phyloP scores from a whole-genome alignment of 2,797 vertebrate species.

The Sebastes itinus region DNA sequence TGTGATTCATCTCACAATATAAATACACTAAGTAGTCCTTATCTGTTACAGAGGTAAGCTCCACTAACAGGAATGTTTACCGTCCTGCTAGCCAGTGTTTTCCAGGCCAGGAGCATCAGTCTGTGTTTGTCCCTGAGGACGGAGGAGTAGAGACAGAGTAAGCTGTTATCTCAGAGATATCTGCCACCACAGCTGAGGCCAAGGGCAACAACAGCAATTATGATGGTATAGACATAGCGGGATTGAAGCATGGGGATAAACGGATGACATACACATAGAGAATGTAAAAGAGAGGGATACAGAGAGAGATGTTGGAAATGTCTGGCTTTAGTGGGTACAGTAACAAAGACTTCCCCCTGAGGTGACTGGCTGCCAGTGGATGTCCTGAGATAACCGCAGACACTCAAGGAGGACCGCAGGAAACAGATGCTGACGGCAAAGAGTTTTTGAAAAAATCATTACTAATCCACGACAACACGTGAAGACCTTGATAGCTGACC shows the following conservation, averaged over 20 bases:
- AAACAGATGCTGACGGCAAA: conserved; percentile 19
- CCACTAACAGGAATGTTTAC: conserved; percentile 43
- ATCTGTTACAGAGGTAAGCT: conserved; percentile 45
- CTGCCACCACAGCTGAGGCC: conserved; percentile 58
- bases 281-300: not conserved
- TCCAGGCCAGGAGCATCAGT: conserved; percentile 49
- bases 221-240: conserved; percentile 17
- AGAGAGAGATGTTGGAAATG: conserved; percentile 5
- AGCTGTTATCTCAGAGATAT: conserved; percentile 59
- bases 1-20: conserved; percentile 38
- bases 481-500: not conserved
- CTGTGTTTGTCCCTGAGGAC: conserved; percentile 63
- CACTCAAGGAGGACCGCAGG: not conserved
- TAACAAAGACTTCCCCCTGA: not conserved
- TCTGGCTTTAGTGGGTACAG: conserved; percentile 4
- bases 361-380: conserved; percentile 1
- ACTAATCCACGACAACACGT: not conserved
- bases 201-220: conserved; percentile 50
- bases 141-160: conserved; percentile 25
- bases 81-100: conserved; percentile 46
- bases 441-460: not conserved
- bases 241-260: conserved; percentile 1
- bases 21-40: conserved; percentile 44
- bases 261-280: conserved; percentile 9
- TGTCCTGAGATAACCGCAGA: conserved; percentile 37